Conservation (phyloP, 2,113 vertebrate species). For the Muntiacus reevesi region DNA sequence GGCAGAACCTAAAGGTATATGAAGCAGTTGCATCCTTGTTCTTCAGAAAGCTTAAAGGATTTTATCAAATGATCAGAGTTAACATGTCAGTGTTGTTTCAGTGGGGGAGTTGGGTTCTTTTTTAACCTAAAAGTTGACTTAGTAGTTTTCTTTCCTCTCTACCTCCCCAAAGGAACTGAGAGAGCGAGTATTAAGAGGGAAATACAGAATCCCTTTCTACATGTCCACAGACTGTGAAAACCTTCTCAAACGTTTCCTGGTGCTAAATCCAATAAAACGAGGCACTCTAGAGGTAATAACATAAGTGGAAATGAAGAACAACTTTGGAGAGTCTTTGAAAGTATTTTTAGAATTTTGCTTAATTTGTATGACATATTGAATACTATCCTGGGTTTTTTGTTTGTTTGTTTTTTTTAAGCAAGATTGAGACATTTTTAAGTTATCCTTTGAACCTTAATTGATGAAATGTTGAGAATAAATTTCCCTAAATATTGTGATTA, state of each 20-base stretch:
- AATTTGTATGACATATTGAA: not conserved
- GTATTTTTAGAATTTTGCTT: not conserved
- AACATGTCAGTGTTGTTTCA: not conserved
- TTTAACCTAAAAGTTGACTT: conserved; percentile 20
- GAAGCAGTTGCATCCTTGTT: not conserved
- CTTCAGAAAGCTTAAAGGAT: not conserved
- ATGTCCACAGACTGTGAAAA: conserved; percentile 99
- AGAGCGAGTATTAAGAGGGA: conserved; percentile 96
- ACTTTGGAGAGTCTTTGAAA: not conserved
- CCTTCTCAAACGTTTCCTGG: conserved; percentile 98
- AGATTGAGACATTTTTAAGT: not conserved
- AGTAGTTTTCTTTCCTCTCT: conserved; percentile 20
- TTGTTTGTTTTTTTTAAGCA: not conserved
- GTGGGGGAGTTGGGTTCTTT: not conserved
- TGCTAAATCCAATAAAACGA: conserved; percentile 97
- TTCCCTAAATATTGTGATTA: not conserved
- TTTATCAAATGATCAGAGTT: not conserved
- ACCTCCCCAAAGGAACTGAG: conserved; percentile 88
- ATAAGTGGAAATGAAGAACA: conserved; percentile 32
- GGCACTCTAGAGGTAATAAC: conserved; percentile 96
- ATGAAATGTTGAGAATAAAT: not conserved
- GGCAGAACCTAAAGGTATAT: conserved; percentile 96
- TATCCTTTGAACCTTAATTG: not conserved
- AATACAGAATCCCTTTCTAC: conserved; percentile 99
- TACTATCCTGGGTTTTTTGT: not conserved